Conservation (phyloP, 2,113 vertebrate species). For the Boleophthalmus pectinirostris region DNA sequence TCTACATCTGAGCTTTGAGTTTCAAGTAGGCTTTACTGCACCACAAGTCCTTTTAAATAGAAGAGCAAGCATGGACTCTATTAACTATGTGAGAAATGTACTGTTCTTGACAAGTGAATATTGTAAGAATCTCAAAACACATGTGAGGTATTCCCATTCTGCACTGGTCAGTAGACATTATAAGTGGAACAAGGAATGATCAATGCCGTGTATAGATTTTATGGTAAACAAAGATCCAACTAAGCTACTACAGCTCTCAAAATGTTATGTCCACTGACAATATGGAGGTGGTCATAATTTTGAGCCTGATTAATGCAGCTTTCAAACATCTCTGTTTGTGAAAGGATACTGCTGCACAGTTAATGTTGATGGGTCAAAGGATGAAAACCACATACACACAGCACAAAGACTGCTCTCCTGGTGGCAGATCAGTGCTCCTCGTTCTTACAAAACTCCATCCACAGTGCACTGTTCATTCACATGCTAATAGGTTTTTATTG, state of each 20-base stretch:
- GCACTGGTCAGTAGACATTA: background rate
- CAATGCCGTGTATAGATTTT: background rate
- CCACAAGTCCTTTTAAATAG: background rate
- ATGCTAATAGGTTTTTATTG: slow-evolving; percentile 73
- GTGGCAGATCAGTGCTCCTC: slow-evolving; percentile 64
- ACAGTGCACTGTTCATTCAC: slow-evolving; percentile 66
- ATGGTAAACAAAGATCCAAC: background rate
- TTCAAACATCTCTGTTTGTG: background rate
- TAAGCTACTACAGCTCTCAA: background rate
- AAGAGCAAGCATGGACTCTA: too few relatives aligned
- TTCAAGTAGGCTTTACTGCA: background rate
- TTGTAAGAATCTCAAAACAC: background rate
- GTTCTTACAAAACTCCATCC: slow-evolving; percentile 61
- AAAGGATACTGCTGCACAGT: background rate
- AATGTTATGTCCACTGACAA: background rate
- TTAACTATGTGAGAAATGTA: too few relatives aligned
- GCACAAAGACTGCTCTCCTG: slow-evolving; percentile 52
- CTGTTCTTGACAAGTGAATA: too few relatives aligned
- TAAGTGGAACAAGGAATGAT: background rate
- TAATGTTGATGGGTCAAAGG: background rate
- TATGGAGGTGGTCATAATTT: background rate
- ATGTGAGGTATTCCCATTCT: background rate
- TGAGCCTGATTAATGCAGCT: background rate
- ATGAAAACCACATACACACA: background rate
- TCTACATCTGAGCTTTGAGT: background rate